phyloP scores from a whole-genome alignment of 2,888 invertebrate genomes.

The Philereme vetulata region DNA sequence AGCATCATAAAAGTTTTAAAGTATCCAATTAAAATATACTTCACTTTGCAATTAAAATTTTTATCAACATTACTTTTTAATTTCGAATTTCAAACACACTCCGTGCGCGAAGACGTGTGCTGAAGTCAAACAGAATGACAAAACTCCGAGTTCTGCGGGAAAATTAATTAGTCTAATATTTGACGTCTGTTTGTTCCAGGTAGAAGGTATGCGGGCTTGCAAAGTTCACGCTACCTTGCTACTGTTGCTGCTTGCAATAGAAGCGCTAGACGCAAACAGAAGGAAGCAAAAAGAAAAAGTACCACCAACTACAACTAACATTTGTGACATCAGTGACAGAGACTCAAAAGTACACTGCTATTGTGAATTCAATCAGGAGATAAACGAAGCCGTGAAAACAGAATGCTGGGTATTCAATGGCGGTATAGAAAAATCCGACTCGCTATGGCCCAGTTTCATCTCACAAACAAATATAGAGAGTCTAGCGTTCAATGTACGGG shows the following conservation, averaged over 20 bases:
- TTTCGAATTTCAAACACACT: conserved; percentile 22
- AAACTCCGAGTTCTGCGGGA: conserved; percentile 22
- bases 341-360: conserved; percentile 86
- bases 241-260: conserved; percentile 78
- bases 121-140: conserved; percentile 32
- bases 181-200: conserved; percentile 64
- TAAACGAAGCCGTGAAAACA: conserved; percentile 86
- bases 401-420: conserved; percentile 91
- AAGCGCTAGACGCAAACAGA: conserved; percentile 73
- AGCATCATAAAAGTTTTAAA: conserved; percentile 2
- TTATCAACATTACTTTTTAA: conserved; percentile 26
- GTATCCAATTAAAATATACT: conserved; percentile 8
- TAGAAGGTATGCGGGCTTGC: conserved; percentile 80
- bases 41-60: conserved; percentile 9
- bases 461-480: conserved; percentile 88
- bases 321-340: conserved; percentile 82
- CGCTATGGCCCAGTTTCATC: conserved; percentile 88
- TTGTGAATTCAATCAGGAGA: conserved; percentile 84
- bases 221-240: conserved; percentile 79
- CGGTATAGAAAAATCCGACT: conserved; percentile 86
- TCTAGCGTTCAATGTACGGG: conserved; percentile 88
- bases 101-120: conserved; percentile 6
- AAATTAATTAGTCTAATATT: conserved; percentile 36
- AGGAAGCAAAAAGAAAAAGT: conserved; percentile 74
- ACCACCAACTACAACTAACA: conserved; percentile 66